Base-by-base conservation (phyloP, 2,888 invertebrate species). In the Argyresthia goedartella region DNA sequence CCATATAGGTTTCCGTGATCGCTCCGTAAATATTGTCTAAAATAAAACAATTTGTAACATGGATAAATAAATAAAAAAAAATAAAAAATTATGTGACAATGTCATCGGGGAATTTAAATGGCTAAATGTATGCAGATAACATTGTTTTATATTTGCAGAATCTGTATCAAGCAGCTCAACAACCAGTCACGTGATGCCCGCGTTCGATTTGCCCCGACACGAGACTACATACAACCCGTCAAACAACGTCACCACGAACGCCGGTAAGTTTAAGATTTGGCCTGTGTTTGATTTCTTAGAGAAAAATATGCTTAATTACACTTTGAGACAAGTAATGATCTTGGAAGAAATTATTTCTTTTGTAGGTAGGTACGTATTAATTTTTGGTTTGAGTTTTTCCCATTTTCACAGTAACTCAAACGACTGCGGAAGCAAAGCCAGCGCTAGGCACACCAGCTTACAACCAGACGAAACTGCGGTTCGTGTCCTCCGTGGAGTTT, bases 401-500 rank as follows among this genome's bases (percentile, higher is more conserved):
- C 25, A 25, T 4, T 25, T 25, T 25, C 25, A 25, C 25, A 25
- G 25, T 25, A 25, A 25, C 25, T 2, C 25, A 25, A 25, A 25
- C 25, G 25, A 25, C 15, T 14, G 36, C 13, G 11, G 49, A 49
- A 10, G 7, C 14, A 9, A 81, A 77, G 54, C 67, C 71, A 0
- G 58, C 71, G 0, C 67, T 61, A 25, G 73, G 70, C 57, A 73
- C 81, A 13, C 87, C 66, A 46, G 78, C 67, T 68, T n/a, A 16
- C 39, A 45, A 39, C 36, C 25, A 80, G 59, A 92, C 93, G 58
- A 93, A 93, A 84, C 87, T 94, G 59, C 90, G 94, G 61, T 94
- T 94, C 82, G 93, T 94, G 53, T 91, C 93, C 57, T 93, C 93
- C 48, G 93, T 95, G 64, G 94, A 94, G 74, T 91, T 92, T 77